phyloP scores from a whole-genome alignment of 2,888 invertebrate genomes.

The Zygogramma bicolorata region DNA sequence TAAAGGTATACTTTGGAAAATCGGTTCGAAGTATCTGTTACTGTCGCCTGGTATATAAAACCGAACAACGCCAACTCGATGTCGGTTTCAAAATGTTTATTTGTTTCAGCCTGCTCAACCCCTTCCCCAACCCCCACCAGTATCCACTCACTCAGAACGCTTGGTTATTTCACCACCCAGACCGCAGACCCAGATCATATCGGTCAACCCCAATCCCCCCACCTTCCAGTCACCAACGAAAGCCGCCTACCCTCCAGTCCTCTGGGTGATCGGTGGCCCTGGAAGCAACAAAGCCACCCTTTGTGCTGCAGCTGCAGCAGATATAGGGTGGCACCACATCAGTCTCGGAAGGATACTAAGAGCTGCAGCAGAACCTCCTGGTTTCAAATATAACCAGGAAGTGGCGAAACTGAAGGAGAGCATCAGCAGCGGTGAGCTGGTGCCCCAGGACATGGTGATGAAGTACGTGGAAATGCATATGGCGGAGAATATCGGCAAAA shows the following conservation, averaged over 20 bases:
- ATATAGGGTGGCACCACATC: conserved; percentile 70
- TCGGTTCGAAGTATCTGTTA: no score
- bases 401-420: conserved; percentile 72
- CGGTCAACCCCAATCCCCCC: conserved; percentile 53
- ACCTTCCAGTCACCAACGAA: conserved; percentile 60
- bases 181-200: conserved; percentile 63
- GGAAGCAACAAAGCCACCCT: conserved; percentile 90
- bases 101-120: conserved; percentile 29
- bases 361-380: conserved; percentile 73
- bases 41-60: no score
- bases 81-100: background rate
- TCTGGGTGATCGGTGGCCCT: conserved; percentile 82
- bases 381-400: conserved; percentile 62
- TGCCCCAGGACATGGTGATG: conserved; percentile 81
- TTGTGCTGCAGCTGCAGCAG: conserved; percentile 78
- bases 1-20: no score
- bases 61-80: no score
- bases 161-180: conserved; percentile 48
- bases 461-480: conserved; percentile 81
- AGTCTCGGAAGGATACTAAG: conserved; percentile 82
- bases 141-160: conserved; percentile 32
- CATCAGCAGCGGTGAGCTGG: conserved; percentile 85
- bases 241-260: conserved; percentile 62
- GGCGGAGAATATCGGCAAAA: conserved; percentile 71
- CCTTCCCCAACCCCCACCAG: conserved; percentile 28